Base-by-base conservation (phyloP, 2,797 vertebrate species). In the Myotis myotis region DNA sequence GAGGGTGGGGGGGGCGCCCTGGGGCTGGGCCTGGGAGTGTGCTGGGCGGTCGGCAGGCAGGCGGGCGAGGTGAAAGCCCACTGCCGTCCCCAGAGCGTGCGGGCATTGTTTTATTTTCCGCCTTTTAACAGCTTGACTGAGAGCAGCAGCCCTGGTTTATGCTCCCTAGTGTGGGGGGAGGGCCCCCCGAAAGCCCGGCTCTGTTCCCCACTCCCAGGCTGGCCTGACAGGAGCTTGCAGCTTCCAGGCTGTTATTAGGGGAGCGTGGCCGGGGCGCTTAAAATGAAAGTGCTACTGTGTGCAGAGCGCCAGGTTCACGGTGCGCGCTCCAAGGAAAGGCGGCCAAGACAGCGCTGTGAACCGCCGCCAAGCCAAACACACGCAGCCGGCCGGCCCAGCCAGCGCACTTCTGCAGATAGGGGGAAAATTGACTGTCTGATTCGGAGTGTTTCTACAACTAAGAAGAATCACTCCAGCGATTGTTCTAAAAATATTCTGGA, bases 301-400 rank as follows among this genome's bases (percentile, higher is more conserved):
- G 98, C 92, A 0, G 97, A 98, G 98, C 98, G 98, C 99, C 98
- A 98, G 98, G 98, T 99, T 98, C 98, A 98, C 99, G 98, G 99
- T 98, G 99, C 98, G 98, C 98, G 98, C 98, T 99, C 99, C 99
- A 98, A 98, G 98, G 98, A 98, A 98, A 97, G 87, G 97, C 98
- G 99, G 99, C 99, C 99, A 99, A 99, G 98, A 98, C 98, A 98
- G 98, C 97, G 98, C 47, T 99, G 98, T 99, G 99, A 99, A 99
- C 98, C 97, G 98, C 96, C 98, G 99, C 99, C 99, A 99, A 99
- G 99, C 99, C 99, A 99, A 99, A 99, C 99, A 99, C 98, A 98
- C 99, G 99, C 99, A 5, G 99, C 99, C 99, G 98, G 98, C 96
- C 99, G 98, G 98, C 96, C 98, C 98, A 98, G 98, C 98, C 99